Percentiles rank a stretch among this genome's conserved stretches.
These are phyloP conservation scores for Hyposoter dolosus DNA, from an alignment of 2,888 invertebrate genomes.

Conservation along the genomic window DNA sequence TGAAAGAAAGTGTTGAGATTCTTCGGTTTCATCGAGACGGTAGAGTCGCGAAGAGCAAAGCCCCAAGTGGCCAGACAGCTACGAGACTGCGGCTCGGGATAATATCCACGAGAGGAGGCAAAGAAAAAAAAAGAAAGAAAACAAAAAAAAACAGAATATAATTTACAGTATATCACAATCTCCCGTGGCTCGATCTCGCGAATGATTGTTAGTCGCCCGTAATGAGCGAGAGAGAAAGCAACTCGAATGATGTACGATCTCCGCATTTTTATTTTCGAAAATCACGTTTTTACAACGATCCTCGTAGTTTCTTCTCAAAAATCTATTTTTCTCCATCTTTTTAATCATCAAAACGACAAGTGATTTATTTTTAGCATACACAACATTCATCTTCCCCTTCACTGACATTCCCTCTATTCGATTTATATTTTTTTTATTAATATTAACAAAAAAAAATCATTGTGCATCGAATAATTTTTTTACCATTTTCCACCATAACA, in stretches of 20 bases:
- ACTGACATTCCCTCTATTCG: neutral
- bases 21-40: constrained; percentile 59
- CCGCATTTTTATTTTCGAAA: neutral
- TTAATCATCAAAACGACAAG: neutral
- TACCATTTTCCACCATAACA: too few relatives aligned
- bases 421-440: neutral
- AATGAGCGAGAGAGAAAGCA: neutral
- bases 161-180: constrained; percentile 60
- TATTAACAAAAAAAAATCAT: too few relatives aligned
- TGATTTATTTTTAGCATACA: neutral
- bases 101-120: constrained; percentile 60
- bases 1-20: constrained; percentile 68
- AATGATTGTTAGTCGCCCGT: constrained; percentile 51
- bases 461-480: too few relatives aligned
- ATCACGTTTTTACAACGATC: neutral
- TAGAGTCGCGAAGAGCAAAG: constrained; percentile 42
- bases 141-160: constrained; percentile 44
- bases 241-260: constrained; percentile 26
- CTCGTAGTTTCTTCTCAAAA: neutral
- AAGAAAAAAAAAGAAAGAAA: constrained; percentile 19
- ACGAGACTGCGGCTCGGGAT: constrained; percentile 65
- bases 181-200: constrained; percentile 48
- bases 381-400: neutral
- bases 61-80: constrained; percentile 62
- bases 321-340: neutral